Evolutionary conservation across 1,140 invertebrate species (phyloP).

Genomic region (Semibalanus balanoides): DNA sequence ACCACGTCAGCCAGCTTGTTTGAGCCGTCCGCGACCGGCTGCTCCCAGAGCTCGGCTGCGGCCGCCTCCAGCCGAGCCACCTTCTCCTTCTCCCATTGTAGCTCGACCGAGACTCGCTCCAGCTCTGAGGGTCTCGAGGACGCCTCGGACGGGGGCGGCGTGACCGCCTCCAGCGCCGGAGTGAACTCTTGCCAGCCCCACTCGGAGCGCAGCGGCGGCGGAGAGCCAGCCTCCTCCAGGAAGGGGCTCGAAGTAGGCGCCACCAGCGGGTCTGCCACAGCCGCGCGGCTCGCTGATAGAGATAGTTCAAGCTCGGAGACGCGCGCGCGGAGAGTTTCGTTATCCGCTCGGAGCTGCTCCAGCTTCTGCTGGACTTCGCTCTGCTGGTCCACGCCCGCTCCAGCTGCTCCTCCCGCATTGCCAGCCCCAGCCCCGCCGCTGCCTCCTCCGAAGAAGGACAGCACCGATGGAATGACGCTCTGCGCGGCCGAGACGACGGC

Average conservation of each 20-base stretch:
- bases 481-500: background rate
- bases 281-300: background rate
- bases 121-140: background rate
- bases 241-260: background rate
- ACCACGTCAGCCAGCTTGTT: background rate
- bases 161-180: background rate
- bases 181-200: background rate
- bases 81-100: background rate
- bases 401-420: background rate
- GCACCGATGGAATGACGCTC: background rate
- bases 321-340: background rate
- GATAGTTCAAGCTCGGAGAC: background rate
- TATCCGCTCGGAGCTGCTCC: background rate
- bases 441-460: background rate
- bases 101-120: background rate
- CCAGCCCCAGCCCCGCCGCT: background rate
- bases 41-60: background rate
- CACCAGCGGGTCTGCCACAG: background rate
- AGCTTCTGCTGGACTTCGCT: background rate
- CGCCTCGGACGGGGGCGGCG: background rate
- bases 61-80: background rate
- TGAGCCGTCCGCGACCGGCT: background rate
- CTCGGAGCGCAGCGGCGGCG: background rate
- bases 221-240: background rate
- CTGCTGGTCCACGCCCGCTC: background rate